A percentile compares a stretch with the other conserved stretches of the same genome.
phyloP scores from a whole-genome alignment of 2,797 vertebrate genomes.

The Squalus acanthias region DNA sequence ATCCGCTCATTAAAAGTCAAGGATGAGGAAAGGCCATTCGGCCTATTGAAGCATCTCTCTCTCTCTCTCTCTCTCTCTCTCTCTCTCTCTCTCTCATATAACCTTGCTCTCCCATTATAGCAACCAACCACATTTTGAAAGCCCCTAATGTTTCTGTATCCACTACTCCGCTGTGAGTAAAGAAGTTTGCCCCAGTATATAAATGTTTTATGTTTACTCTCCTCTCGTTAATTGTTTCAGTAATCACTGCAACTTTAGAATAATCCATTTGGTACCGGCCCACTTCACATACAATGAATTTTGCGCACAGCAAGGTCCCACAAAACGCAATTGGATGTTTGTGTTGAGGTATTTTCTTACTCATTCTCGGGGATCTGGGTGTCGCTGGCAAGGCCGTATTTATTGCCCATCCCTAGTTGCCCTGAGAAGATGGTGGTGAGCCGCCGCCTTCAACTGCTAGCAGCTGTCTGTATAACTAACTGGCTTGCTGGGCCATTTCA shows the following conservation, averaged over 20 bases:
- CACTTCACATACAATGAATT: not conserved
- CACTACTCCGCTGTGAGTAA: not conserved
- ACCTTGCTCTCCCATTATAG: conserved; percentile 35
- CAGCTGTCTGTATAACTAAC: not conserved
- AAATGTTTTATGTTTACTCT: not conserved
- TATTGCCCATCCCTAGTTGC: not conserved
- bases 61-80: conserved; percentile 50
- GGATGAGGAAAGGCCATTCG: not conserved
- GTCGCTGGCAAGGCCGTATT: not conserved
- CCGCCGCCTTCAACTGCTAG: not conserved
- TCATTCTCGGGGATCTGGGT: not conserved
- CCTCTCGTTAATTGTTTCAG: not conserved
- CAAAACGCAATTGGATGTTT: not conserved
- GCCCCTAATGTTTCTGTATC: not conserved
- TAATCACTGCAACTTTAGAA: not conserved
- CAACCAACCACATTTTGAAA: conserved; percentile 39
- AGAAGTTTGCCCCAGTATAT: not conserved
- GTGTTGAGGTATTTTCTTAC: not conserved
- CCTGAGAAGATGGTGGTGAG: not conserved
- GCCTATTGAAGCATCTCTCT: too few relatives aligned
- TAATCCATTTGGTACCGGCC: not conserved
- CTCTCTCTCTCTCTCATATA: conserved; percentile 43
- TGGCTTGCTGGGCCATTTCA: not conserved
- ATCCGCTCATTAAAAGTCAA: not conserved
- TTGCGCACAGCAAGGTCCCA: not conserved